phyloP scores from a whole-genome alignment of 2,113 vertebrate species.

The Syrmaticus mikado region DNA sequence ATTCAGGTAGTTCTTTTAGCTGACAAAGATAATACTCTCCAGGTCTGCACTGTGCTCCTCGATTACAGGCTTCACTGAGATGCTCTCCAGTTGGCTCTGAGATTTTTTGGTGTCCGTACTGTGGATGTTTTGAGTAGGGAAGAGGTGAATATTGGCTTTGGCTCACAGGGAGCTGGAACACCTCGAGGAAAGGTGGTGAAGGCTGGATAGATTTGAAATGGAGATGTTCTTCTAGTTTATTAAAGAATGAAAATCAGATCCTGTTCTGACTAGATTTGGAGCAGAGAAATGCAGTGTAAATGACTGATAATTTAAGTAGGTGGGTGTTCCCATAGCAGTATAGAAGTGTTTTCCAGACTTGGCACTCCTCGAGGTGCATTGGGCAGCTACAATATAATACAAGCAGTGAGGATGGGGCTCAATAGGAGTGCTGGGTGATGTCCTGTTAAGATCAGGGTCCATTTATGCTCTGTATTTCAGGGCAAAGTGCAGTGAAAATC shows the following conservation, averaged over 20 bases:
- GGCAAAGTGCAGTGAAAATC: not conserved
- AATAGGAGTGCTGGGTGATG: not conserved
- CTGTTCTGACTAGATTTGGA: not conserved
- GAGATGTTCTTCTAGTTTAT: not conserved
- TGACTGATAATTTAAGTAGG: not conserved
- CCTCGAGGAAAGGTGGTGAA: not conserved
- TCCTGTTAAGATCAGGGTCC: not conserved
- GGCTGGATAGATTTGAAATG: not conserved
- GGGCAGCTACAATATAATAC: no score
- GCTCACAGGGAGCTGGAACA: fast-evolving
- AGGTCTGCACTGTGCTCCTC: not conserved
- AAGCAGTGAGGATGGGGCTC: not conserved
- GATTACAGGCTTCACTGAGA: not conserved
- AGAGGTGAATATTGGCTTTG: not conserved
- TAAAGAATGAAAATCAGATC: not conserved
- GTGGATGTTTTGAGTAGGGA: not conserved
- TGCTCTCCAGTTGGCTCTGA: not conserved
- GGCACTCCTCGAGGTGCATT: not conserved
- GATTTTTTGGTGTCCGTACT: not conserved
- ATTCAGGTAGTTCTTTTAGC: not conserved
- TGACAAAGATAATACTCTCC: not conserved
- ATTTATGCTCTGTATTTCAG: not conserved
- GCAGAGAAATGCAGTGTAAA: not conserved
- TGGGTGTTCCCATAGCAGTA: not conserved
- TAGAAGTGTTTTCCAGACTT: not conserved